Percentiles rank a stretch among this genome's conserved stretches.
Conservation (phyloP, 2,113 vertebrate genomes). For the Proteles cristata region DNA sequence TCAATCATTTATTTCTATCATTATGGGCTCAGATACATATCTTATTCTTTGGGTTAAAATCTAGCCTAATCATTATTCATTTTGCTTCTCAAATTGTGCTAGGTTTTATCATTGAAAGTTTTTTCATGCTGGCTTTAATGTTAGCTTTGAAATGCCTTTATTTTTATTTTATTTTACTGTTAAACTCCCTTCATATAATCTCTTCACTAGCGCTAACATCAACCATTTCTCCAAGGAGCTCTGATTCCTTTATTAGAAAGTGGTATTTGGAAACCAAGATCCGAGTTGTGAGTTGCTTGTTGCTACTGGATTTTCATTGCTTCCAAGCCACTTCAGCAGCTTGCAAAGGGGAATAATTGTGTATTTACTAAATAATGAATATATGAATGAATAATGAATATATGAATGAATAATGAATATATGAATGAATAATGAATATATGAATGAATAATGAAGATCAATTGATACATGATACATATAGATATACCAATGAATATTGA, state of each 20-base stretch:
- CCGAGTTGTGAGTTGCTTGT: not conserved
- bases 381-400: not conserved
- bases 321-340: not conserved
- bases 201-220: not conserved
- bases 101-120: not conserved
- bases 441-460: too few species aligned
- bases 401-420: not conserved
- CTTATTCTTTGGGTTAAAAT: not conserved
- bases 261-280: not conserved
- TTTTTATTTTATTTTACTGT: not conserved
- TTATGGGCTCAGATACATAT: not conserved
- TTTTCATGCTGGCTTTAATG: not conserved
- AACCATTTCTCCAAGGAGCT: not conserved
- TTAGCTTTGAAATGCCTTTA: not conserved
- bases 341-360: not conserved
- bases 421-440: too few species aligned
- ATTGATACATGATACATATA: too few species aligned
- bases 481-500: too few species aligned
- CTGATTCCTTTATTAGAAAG: not conserved
- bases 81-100: not conserved
- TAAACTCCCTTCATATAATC: not conserved
- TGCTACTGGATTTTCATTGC: not conserved
- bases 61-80: not conserved
- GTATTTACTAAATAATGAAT: not conserved
- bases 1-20: not conserved